Evolutionary conservation across 1,140 invertebrate genomes (phyloP).

Genomic region (Aphelenchoides avenae): DNA sequence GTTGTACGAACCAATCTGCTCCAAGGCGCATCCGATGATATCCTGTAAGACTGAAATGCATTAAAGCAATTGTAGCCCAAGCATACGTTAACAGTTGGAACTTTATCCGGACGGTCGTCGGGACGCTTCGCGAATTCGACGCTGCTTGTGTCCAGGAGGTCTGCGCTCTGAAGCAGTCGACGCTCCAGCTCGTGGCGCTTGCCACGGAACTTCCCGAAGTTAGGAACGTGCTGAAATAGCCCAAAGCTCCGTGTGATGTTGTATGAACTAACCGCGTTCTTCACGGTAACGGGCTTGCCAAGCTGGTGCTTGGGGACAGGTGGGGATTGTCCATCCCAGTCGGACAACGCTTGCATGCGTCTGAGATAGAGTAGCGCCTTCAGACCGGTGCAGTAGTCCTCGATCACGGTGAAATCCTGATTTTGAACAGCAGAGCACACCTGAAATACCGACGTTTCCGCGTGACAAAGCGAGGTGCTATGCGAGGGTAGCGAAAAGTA

Average conservation of each 20-base stretch:
- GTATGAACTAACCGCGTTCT: constrained; percentile 62
- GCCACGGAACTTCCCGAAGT: constrained; percentile 80
- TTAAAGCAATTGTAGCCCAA: constrained; percentile 9
- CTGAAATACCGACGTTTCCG: constrained; percentile 61
- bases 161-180: too few relatives aligned
- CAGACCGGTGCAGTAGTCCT: constrained; percentile 81
- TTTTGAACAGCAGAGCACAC: constrained; percentile 94
- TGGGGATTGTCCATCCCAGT: constrained; percentile 90
- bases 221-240: constrained; percentile 69
- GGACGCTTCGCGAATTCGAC: constrained; percentile 43
- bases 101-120: constrained; percentile 39
- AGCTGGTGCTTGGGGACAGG: constrained; percentile 80
- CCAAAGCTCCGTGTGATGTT: too few relatives aligned
- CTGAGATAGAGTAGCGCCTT: constrained; percentile 82
- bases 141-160: too few relatives aligned
- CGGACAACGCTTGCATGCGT: constrained; percentile 66
- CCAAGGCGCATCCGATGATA: constrained; percentile 74
- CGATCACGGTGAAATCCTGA: constrained; percentile 68
- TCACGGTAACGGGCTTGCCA: constrained; percentile 76
- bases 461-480: not conserved
- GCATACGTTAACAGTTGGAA: constrained; percentile 47
- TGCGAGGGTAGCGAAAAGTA: constrained; percentile 61
- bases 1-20: constrained; percentile 76
- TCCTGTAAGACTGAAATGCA: constrained; percentile 69
- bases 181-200: constrained; percentile 71